Percentiles rank a stretch among this genome's conserved stretches.
Evolutionary conservation across 2,113 vertebrate species (phyloP).

Genomic region (Ptilonorhynchus violaceus): DNA sequence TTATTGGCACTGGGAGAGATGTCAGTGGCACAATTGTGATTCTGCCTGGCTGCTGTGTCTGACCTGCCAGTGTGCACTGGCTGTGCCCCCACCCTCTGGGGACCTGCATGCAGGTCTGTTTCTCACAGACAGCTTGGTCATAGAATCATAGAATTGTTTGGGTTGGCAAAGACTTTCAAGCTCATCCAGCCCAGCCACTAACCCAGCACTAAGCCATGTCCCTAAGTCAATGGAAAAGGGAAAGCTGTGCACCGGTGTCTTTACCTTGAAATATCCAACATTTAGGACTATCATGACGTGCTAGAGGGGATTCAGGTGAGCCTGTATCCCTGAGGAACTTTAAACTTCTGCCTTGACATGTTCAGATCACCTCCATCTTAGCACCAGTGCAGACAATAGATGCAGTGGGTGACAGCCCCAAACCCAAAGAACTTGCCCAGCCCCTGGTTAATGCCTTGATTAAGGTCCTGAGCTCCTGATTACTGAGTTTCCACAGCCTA

Average conservation of each 20-base stretch:
- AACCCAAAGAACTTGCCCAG: not conserved
- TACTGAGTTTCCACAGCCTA: not conserved
- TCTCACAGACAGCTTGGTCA: not conserved
- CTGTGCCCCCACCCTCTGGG: not conserved
- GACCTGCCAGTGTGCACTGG: accelerated
- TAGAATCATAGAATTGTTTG: not conserved
- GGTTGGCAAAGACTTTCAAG: not conserved
- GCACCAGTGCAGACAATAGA: not conserved
- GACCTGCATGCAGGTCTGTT: not conserved
- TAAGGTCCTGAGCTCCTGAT: not conserved
- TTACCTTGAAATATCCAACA: not conserved
- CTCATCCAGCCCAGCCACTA: not conserved
- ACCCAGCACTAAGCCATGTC: too few relatives aligned
- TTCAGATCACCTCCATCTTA: not conserved
- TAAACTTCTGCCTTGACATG: not conserved
- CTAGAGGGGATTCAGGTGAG: not conserved
- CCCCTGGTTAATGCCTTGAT: not conserved
- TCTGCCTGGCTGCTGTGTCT: not conserved
- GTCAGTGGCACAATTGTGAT: accelerated
- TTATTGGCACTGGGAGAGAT: not conserved
- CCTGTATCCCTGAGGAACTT: not conserved
- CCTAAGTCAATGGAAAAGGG: not conserved
- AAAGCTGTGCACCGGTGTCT: not conserved
- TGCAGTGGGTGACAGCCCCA: not conserved
- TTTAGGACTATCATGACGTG: not conserved